Conservation (phyloP, 2,113 vertebrate species). For the Silurus glanis region DNA sequence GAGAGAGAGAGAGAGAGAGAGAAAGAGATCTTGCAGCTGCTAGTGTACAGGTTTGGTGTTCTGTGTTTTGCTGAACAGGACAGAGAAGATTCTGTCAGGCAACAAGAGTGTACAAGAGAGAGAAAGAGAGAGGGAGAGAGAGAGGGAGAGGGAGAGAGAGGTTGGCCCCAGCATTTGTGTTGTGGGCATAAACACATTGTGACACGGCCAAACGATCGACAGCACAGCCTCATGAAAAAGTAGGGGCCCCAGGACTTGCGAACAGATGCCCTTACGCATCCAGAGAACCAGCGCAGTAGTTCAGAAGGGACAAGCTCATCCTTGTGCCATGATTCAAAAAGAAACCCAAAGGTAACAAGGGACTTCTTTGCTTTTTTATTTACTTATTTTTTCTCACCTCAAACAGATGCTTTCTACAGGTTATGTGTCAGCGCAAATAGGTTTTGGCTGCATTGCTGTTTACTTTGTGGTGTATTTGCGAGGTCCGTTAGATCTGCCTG, state of each 20-base stretch:
- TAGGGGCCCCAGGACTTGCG: conserved; percentile 50
- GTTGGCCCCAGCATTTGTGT: not conserved
- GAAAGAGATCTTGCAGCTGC: conserved; percentile 36
- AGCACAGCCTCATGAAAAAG: conserved; percentile 62
- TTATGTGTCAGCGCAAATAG: not conserved
- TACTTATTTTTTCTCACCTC: not conserved
- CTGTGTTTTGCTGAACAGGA: conserved; percentile 47
- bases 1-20: conserved; percentile 9
- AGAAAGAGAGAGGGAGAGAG: not conserved
- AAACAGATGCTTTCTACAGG: not conserved
- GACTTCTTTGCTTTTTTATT: not conserved
- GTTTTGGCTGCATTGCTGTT: not conserved
- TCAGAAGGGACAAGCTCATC: conserved; percentile 61
- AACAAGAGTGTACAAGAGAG: not conserved
- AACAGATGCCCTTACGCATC: conserved; percentile 62
- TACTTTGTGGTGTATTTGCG: not conserved
- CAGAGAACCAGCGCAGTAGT: conserved; percentile 44
- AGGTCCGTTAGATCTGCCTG: conserved; percentile 37
- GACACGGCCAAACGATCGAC: conserved; percentile 4
- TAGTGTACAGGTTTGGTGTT: conserved; percentile 43
- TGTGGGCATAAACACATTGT: conserved; percentile 18
- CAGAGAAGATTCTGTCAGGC: conserved; percentile 21
- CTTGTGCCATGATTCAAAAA: conserved; percentile 66
- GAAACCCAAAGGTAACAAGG: conserved; percentile 72
- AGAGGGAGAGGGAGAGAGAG: conserved; percentile 7